These are phyloP conservation scores for Kuschelorhynchus macadamiae DNA, from an alignment of 2,888 invertebrate species.

Conservation along the genomic window DNA sequence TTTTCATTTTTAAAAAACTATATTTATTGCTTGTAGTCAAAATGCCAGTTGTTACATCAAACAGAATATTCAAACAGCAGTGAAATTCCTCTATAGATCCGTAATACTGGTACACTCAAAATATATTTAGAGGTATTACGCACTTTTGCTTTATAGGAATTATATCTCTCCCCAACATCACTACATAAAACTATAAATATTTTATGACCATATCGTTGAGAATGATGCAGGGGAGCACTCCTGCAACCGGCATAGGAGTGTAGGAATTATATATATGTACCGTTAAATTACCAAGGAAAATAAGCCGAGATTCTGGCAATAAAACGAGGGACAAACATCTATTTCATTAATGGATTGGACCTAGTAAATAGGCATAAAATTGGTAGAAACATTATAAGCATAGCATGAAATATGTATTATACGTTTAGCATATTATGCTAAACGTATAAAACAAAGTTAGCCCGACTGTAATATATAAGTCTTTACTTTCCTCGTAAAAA, in stretches of 20 bases:
- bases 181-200: slow-evolving; percentile 42
- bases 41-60: too few species aligned
- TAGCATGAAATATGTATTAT: too few species aligned
- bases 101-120: neutral
- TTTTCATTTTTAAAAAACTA: too few species aligned
- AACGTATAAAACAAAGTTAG: too few species aligned
- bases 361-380: slow-evolving; percentile 12
- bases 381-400: too few species aligned
- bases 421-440: too few species aligned
- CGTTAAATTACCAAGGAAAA: slow-evolving; percentile 47
- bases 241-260: slow-evolving; percentile 31
- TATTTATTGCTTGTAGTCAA: too few species aligned
- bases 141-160: slow-evolving; percentile 35
- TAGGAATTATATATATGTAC: slow-evolving; percentile 38
- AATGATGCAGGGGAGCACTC: slow-evolving; percentile 40
- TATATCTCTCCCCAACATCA: slow-evolving; percentile 32
- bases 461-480: too few species aligned
- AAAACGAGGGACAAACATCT: slow-evolving; percentile 12
- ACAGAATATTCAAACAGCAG: neutral
- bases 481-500: too few species aligned
- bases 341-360: slow-evolving; percentile 34
- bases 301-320: slow-evolving; percentile 33
- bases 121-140: neutral
- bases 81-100: neutral
- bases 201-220: slow-evolving; percentile 28